Evolutionary conservation across 2,797 vertebrate genomes (phyloP).

Genomic region (Mus minutoides): DNA sequence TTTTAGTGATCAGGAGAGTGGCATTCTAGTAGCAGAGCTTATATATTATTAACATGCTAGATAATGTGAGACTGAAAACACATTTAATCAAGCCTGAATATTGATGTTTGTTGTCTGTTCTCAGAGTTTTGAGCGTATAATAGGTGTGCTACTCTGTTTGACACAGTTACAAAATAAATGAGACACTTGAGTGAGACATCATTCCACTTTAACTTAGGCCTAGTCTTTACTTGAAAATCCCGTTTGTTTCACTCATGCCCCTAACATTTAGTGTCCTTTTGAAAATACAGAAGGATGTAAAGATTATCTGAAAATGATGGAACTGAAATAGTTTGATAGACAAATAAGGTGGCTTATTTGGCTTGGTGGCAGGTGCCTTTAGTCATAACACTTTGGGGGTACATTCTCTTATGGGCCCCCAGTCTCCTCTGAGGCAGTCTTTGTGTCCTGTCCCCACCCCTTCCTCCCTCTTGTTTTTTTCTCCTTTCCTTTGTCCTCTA

Average conservation of each 20-base stretch:
- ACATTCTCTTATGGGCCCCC: background rate
- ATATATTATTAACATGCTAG: background rate
- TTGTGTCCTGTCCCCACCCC: background rate
- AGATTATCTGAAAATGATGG: constrained; percentile 26
- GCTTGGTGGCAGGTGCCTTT: background rate
- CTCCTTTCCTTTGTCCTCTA: background rate
- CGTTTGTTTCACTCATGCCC: too few relatives aligned
- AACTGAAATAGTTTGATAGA: background rate
- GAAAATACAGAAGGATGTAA: background rate
- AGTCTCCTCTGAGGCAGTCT: background rate
- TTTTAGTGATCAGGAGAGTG: background rate
- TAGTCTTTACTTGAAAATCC: constrained; percentile 45
- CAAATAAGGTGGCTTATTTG: background rate
- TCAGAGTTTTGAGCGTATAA: background rate
- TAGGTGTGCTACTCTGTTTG: background rate
- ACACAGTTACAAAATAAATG: constrained; percentile 1
- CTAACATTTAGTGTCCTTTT: background rate
- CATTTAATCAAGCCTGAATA: background rate
- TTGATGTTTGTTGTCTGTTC: background rate
- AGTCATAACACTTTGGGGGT: background rate
- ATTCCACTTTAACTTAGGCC: constrained; percentile 27
- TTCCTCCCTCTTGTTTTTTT: background rate
- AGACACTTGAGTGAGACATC: constrained; percentile 1
- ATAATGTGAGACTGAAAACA: constrained; percentile 1
- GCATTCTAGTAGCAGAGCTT: background rate